Evolutionary conservation across 2,888 invertebrate species (phyloP).

Genomic region (Drosophila merina): DNA sequence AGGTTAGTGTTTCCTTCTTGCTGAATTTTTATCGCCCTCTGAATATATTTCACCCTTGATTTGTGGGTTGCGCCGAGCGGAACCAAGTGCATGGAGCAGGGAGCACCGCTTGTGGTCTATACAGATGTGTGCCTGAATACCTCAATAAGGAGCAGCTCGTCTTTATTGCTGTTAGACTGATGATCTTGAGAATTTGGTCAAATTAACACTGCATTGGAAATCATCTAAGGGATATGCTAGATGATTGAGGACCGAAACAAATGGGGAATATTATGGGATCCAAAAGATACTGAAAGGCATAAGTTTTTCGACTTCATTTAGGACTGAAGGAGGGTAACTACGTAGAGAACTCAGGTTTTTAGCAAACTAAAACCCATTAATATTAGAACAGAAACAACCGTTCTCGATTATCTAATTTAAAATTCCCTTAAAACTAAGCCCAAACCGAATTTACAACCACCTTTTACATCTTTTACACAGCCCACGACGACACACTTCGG

Average conservation of each 20-base stretch:
- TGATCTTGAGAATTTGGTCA: slow-evolving; percentile 73
- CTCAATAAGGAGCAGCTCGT: slow-evolving; percentile 20
- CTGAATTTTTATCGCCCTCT: slow-evolving; percentile 57
- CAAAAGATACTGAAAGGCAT: neutral
- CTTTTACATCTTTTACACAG: no score
- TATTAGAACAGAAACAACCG: neutral
- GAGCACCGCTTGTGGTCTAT: slow-evolving; percentile 15
- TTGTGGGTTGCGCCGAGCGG: slow-evolving; percentile 60
- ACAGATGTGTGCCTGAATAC: slow-evolving; percentile 12
- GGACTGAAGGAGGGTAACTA: neutral
- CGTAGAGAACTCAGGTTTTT: no score
- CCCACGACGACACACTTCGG: no score
- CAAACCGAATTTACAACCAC: no score
- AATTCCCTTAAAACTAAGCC: neutral
- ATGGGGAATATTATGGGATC: neutral
- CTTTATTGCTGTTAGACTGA: slow-evolving; percentile 43
- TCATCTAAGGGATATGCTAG: slow-evolving; percentile 1
- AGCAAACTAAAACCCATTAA: neutral
- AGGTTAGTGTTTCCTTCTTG: slow-evolving; percentile 35
- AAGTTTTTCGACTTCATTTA: neutral
- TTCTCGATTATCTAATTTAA: slow-evolving; percentile 5
- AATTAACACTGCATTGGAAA: slow-evolving; percentile 69
- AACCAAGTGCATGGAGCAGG: slow-evolving; percentile 37
- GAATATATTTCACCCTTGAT: slow-evolving; percentile 81
- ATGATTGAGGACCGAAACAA: neutral